Conservation (phyloP, 2,113 vertebrate species). For the Planiliza haematocheilus region DNA sequence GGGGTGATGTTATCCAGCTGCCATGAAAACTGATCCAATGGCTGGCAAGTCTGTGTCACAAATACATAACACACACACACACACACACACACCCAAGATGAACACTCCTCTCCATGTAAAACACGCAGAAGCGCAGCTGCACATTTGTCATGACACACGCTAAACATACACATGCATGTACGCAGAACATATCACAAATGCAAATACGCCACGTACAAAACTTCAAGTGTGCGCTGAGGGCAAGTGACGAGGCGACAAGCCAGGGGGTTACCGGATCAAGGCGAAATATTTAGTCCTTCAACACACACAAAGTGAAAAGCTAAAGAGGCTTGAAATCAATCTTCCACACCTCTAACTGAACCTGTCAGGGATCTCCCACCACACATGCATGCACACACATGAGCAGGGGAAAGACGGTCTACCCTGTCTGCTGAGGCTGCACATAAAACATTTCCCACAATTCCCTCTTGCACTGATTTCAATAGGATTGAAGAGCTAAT, state of each 20-base stretch:
- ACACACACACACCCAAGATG: conserved; percentile 6
- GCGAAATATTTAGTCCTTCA: conserved; percentile 39
- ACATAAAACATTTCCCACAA: conserved; percentile 27
- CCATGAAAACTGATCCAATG: conserved; percentile 66
- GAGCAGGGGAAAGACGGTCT: conserved; percentile 8
- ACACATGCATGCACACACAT: conserved; percentile 15
- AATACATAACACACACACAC: conserved; percentile 29
- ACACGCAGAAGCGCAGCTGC: conserved; percentile 15
- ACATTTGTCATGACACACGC: conserved; percentile 13
- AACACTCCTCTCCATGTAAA: conserved; percentile 1
- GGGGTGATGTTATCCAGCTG: conserved; percentile 68
- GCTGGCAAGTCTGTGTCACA: conserved; percentile 32
- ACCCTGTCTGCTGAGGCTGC: conserved; percentile 18
- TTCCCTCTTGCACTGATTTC: conserved; percentile 16
- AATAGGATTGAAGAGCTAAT: conserved; percentile 4
- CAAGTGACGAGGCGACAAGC: conserved; percentile 51
- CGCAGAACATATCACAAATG: conserved; percentile 13
- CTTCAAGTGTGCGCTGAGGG: conserved; percentile 4
- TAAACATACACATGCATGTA: conserved; percentile 2
- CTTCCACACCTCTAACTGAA: conserved; percentile 67
- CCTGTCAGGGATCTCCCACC: conserved; percentile 36
- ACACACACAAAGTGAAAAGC: conserved; percentile 48
- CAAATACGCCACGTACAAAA: conserved; percentile 5
- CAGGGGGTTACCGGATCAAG: conserved; percentile 45
- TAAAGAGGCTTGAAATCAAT: conserved; percentile 63